A percentile compares a stretch with the other conserved stretches of the same genome.
phyloP scores from a whole-genome alignment of 2,888 invertebrate genomes.

The Fragum sueziense region DNA sequence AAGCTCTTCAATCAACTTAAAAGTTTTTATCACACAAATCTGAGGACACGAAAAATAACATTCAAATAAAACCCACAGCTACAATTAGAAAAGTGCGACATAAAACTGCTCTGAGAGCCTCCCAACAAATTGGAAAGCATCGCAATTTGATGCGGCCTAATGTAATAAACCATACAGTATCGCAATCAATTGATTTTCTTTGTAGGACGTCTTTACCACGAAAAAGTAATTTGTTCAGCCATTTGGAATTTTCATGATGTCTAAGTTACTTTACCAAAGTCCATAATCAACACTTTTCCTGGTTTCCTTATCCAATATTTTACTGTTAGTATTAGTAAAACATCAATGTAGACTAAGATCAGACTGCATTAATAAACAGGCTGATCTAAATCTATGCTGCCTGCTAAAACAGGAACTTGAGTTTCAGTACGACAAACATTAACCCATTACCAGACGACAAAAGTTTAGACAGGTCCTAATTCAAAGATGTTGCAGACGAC shows the following conservation, averaged over 20 bases:
- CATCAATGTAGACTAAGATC: neutral
- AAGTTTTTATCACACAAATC: neutral
- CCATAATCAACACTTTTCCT: no score
- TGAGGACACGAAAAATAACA: neutral
- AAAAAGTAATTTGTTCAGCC: slow-evolving; percentile 16
- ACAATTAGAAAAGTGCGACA: slow-evolving; percentile 14
- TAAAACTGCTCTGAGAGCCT: slow-evolving; percentile 1
- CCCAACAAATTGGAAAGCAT: slow-evolving; percentile 20
- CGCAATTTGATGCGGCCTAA: slow-evolving; percentile 23
- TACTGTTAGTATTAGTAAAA: no score
- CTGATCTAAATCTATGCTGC: neutral
- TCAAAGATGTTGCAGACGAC: no score
- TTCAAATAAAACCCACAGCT: neutral
- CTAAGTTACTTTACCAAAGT: neutral
- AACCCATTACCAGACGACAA: no score
- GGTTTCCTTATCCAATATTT: no score
- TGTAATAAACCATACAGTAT: slow-evolving; percentile 22
- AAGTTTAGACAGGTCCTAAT: no score
- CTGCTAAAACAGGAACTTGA: no score
- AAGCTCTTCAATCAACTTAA: neutral
- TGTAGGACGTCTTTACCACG: slow-evolving; percentile 16
- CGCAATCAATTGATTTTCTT: slow-evolving; percentile 24
- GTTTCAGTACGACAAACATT: no score
- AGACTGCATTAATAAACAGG: neutral
- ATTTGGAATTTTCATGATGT: slow-evolving; percentile 16